These are phyloP conservation scores for Acromyrmex charruanus DNA, from an alignment of 1,140 invertebrate species.

Conservation along the genomic window DNA sequence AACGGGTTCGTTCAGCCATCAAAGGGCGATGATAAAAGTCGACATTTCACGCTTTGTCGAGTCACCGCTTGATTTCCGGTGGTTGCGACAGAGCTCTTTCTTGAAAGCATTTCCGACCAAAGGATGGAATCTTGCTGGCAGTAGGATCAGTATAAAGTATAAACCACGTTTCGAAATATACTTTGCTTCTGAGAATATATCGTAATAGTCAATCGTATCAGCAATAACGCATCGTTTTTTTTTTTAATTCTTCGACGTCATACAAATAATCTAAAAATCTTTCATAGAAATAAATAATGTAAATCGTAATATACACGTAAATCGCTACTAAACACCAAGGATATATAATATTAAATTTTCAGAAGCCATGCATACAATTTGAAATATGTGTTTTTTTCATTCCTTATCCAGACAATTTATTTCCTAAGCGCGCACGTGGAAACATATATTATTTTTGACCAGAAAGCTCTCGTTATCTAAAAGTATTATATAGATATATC, in stretches of 20 bases:
- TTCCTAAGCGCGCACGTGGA: not conserved
- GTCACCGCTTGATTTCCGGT: slow-evolving; percentile 13
- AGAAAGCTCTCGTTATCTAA: not conserved
- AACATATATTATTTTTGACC: slow-evolving; percentile 31
- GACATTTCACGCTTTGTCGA: slow-evolving; percentile 30
- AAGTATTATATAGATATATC: slow-evolving; percentile 7
- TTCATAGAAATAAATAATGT: not conserved
- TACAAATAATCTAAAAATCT: slow-evolving; percentile 6
- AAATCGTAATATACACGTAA: not conserved
- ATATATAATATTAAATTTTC: slow-evolving; percentile 17
- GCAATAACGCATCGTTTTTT: not conserved
- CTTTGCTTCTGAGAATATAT: not conserved
- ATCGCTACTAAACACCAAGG: not conserved
- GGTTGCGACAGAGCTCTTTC: slow-evolving; percentile 2
- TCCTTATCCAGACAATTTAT: slow-evolving; percentile 19
- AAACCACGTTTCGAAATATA: not conserved
- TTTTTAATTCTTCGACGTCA: not conserved
- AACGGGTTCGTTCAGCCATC: slow-evolving; percentile 17
- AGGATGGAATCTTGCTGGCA: not conserved
- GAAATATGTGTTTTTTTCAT: slow-evolving; percentile 12
- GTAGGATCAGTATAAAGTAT: not conserved
- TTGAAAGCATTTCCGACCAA: slow-evolving; percentile 1
- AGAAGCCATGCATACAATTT: slow-evolving; percentile 9
- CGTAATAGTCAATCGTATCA: not conserved
- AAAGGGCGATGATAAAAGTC: slow-evolving; percentile 37